These are phyloP conservation scores for Xenopus borealis DNA, from an alignment of 2,113 vertebrate species.

Conservation along the genomic window DNA sequence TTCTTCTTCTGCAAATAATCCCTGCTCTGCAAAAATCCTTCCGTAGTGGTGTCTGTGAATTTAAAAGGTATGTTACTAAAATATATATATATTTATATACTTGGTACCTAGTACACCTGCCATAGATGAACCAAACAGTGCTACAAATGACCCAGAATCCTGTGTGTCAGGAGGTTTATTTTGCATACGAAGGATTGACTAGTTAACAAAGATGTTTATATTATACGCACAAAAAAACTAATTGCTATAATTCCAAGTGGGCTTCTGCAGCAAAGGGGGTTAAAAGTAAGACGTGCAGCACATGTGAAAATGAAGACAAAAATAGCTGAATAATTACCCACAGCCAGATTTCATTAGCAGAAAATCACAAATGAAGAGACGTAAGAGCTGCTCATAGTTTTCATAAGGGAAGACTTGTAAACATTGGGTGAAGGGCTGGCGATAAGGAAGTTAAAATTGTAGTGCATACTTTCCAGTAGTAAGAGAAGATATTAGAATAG, in stretches of 20 bases:
- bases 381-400: not conserved
- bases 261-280: not conserved
- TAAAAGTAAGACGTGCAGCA: slow-evolving; percentile 42
- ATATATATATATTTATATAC: too few species aligned
- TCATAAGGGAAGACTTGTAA: too few species aligned
- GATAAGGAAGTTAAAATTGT: too few species aligned
- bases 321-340: not conserved
- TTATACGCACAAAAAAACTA: not conserved
- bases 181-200: too few species aligned
- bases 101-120: not conserved
- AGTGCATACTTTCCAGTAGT: too few species aligned
- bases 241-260: not conserved
- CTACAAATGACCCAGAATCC: not conserved
- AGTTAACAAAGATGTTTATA: not conserved
- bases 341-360: not conserved
- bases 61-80: too few species aligned
- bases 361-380: not conserved
- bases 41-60: too few species aligned
- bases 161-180: too few species aligned
- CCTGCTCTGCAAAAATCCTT: too few species aligned
- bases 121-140: not conserved
- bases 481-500: too few species aligned
- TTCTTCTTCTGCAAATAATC: too few species aligned
- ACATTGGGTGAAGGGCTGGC: too few species aligned
- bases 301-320: slow-evolving; percentile 43